Base-by-base conservation (phyloP, 2,888 invertebrate genomes). In the Phyllotreta cruciferae region DNA sequence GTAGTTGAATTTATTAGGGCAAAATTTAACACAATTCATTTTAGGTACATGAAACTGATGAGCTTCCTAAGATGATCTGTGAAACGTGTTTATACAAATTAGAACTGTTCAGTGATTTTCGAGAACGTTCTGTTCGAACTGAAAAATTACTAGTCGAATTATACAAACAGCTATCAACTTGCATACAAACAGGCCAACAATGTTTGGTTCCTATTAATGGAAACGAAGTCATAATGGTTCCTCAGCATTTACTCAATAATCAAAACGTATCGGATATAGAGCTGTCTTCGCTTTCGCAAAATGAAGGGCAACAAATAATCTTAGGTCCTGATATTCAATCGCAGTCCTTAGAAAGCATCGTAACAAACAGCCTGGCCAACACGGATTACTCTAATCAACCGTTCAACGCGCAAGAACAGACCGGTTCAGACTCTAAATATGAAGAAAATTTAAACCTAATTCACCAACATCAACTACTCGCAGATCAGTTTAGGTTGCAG, bases 61-160 rank as follows among this genome's bases (percentile, higher is more conserved):
- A 84, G 68, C 77, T 86, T 49, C 86, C 86, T 13, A 87, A 87
- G 80, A 83, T 85, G 74, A 82, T 87, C 3, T 87, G 86, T 70
- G 83, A 84, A 66, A 82, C 83, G 50, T 86, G 86, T 71, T 79
- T 85, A 8, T 85, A 82, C 66, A 86, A 86, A 72, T 72, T 87
- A 56, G 86, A 87, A 67, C 77, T 84, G 54, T 77, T 86, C 58
- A 84, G 82, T 70, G 85, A 86, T 56, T 86, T 87, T 74, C 81
- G 85, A 60, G 84, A 85, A 69, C 83, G 84, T 70, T 82, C 84
- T 68, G 70, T 85, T 34, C 82, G 83, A 62, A 85, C 86, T 0
- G 86, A 86, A 74, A 80, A 77, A 57, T 77, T 85, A 67, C 80
- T 86, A 56, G 76, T 80, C 49, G 79, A 78, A 56, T 62, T 82